Base-by-base conservation (phyloP, 2,888 invertebrate species). In the Ametastegia equiseti region DNA sequence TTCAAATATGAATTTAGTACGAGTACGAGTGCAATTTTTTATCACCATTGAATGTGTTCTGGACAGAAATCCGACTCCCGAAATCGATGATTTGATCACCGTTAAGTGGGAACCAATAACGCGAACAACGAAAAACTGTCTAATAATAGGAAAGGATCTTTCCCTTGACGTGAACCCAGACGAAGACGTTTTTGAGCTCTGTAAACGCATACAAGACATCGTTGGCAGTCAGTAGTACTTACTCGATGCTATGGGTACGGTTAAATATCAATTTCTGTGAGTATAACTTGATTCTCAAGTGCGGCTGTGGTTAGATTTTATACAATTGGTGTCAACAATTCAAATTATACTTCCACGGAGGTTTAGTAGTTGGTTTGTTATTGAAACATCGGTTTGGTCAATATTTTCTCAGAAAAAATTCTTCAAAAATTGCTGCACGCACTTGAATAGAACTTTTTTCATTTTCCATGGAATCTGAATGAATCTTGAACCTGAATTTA, bases 1-100 rank as follows among this genome's bases (percentile, higher is more conserved):
- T 50, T 13, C n/a, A n/a, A 4, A 19, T 6, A 7, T 47, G 19
- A n/a, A 4, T 30, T 33, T 3, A 3, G 42, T 42, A 42, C 1
- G 15, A 87, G 92, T 82, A 93, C 93, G 2, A 92, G 92, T 71
- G 92, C 92, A 0, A 85, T 85, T 77, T 84, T 85, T 13, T 88
- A 91, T 27, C 27, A 27, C 45, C 11, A 27, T 69, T 45, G 27
- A 45, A 45, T 45, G 2, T 19, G 23, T 73, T 33, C 23, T 73
- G 81, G 80, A 33, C n/a, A 90, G 90, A 30, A 78, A 88, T 83
- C 90, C 89, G 27, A 89, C 89, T 0, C 82, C 88, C 0, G 5
- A 33, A 4, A 19, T 84, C 2, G 84, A 89, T 69, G 83, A 86
- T 0, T 45, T 83, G 15, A 79, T 89, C 42, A 80, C 84, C 0